phyloP scores from a whole-genome alignment of 53 echinoderm and acorn worm species.

The Temnopleurus reevesii region DNA sequence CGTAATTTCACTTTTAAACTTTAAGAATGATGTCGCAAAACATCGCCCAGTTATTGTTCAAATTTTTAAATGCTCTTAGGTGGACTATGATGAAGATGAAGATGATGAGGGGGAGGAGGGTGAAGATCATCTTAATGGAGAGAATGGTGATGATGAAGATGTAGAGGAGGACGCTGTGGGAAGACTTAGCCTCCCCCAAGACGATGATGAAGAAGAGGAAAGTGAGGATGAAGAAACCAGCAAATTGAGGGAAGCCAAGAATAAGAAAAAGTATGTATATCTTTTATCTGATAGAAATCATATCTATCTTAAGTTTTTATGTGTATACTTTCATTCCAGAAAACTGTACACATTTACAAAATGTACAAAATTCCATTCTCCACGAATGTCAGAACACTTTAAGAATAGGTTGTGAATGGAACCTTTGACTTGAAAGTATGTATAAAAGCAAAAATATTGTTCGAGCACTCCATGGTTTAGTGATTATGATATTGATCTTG shows the following conservation, averaged over 20 bases:
- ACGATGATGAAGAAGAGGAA: not conserved
- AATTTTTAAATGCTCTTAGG: not conserved
- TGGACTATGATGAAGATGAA: constrained; percentile 21
- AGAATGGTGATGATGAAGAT: not conserved
- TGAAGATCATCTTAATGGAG: constrained; percentile 13
- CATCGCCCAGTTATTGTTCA: not conserved
- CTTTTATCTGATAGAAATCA: not conserved
- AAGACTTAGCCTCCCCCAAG: not conserved
- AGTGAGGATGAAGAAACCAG: constrained; percentile 28
- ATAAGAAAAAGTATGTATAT: constrained; percentile 23
- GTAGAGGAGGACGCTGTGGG: not conserved
- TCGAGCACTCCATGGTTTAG: too few species aligned
- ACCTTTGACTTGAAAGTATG: too few species aligned
- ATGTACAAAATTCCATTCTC: too few species aligned
- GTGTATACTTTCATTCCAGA: too few species aligned
- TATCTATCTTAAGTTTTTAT: not conserved
- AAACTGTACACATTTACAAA: too few species aligned
- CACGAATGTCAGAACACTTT: too few species aligned
- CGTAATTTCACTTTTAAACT: too few species aligned
- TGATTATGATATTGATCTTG: too few species aligned
- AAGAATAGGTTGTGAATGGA: too few species aligned
- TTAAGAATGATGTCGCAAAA: too few species aligned
- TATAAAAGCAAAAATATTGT: too few species aligned
- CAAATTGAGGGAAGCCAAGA: not conserved
- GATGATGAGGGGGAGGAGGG: constrained; percentile 23